Evolutionary conservation across 2,888 invertebrate genomes (phyloP).

Genomic region (Lepidocyrtinus sp.): DNA sequence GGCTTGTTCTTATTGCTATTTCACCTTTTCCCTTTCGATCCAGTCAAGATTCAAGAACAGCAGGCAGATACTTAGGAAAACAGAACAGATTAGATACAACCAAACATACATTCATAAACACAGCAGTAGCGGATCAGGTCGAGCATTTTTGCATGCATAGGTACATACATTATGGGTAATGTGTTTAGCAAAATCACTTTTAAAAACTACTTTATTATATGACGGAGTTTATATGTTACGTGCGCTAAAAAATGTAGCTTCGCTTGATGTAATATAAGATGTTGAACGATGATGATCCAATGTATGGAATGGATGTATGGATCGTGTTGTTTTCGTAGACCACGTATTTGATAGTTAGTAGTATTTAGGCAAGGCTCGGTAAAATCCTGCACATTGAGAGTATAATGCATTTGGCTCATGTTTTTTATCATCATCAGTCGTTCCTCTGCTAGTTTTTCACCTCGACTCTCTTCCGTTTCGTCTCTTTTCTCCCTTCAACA

Average conservation of each 20-base stretch:
- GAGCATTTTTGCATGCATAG: constrained; percentile 1
- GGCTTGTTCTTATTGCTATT: constrained; percentile 10
- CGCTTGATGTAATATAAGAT: too few relatives aligned
- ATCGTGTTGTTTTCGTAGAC: too few relatives aligned
- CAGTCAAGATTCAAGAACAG: constrained; percentile 13
- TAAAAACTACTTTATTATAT: too few relatives aligned
- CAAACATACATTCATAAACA: not conserved
- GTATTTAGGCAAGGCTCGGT: too few relatives aligned
- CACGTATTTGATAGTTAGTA: too few relatives aligned
- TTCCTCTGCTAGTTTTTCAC: not conserved
- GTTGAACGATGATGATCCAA: too few relatives aligned
- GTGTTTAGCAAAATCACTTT: too few relatives aligned
- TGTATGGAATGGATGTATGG: too few relatives aligned
- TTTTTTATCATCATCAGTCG: not conserved
- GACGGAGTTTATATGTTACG: too few relatives aligned
- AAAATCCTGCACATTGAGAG: too few relatives aligned
- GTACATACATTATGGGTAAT: not conserved
- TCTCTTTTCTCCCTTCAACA: constrained; percentile 6
- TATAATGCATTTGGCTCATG: constrained; percentile 1
- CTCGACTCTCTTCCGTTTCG: constrained; percentile 1
- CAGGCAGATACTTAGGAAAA: constrained; percentile 2
- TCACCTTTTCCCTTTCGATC: constrained; percentile 13
- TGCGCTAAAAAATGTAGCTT: too few relatives aligned
- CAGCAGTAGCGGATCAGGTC: not conserved
- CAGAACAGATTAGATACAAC: not conserved